These are phyloP conservation scores for Mus minutoides DNA, from an alignment of 2,797 vertebrate genomes.

Conservation along the genomic window DNA sequence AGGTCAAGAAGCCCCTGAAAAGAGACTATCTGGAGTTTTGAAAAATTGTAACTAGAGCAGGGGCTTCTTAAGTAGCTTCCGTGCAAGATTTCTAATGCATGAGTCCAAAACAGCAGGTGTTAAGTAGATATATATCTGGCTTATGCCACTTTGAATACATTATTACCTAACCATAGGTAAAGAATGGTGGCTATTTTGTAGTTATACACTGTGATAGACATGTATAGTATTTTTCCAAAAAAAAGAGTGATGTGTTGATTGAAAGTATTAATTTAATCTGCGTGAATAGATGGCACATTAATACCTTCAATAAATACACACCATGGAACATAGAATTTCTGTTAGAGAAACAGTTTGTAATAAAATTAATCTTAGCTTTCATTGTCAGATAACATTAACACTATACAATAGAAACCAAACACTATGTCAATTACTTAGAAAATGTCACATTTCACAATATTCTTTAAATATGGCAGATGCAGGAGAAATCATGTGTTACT, in stretches of 20 bases:
- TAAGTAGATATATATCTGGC: conserved; percentile 44
- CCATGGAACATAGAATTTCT: neutral
- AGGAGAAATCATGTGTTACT: conserved; percentile 6
- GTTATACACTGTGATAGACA: neutral
- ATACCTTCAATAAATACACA: conserved; percentile 47
- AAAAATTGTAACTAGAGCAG: conserved; percentile 43
- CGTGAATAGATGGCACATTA: neutral
- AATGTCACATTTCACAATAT: conserved; percentile 46
- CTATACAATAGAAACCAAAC: conserved; percentile 14
- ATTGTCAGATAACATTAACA: conserved; percentile 52
- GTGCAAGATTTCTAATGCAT: conserved; percentile 56
- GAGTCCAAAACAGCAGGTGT: conserved; percentile 61
- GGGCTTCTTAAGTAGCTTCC: conserved; percentile 31
- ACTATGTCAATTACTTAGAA: conserved; percentile 46
- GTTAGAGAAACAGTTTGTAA: conserved; percentile 43
- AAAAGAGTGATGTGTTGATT: conserved; percentile 16
- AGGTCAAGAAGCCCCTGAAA: conserved; percentile 19
- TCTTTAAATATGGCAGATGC: neutral
- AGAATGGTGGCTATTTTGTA: neutral
- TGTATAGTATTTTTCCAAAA: neutral
- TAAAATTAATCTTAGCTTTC: conserved; percentile 33
- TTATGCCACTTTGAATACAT: conserved; percentile 34
- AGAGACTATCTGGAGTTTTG: neutral
- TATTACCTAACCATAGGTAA: conserved; percentile 38
- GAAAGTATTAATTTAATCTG: conserved; percentile 37